A percentile compares a stretch with the other conserved stretches of the same genome.
These are phyloP conservation scores for Polyergus mexicanus DNA, from an alignment of 1,140 invertebrate genomes.

Conservation along the genomic window DNA sequence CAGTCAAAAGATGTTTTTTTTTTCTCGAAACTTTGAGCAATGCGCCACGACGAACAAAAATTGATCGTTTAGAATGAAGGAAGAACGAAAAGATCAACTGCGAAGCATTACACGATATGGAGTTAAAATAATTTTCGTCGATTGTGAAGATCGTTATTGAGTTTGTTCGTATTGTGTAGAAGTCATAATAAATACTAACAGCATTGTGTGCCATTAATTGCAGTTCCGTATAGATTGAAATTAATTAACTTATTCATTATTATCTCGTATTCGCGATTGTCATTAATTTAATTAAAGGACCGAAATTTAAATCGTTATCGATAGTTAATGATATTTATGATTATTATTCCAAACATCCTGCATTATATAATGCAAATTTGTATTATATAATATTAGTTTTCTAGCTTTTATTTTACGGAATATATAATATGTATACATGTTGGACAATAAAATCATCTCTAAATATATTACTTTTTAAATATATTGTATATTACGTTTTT, in stretches of 20 bases:
- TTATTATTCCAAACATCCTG: not conserved
- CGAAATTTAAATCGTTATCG: slow-evolving; percentile 29
- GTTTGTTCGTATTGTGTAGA: not conserved
- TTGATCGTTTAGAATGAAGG: not conserved
- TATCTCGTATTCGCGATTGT: not conserved
- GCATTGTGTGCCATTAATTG: not conserved
- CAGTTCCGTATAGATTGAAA: not conserved
- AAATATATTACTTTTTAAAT: not conserved
- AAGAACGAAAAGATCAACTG: not conserved
- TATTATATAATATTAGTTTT: not conserved
- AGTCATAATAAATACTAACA: not conserved
- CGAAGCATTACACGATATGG: not conserved
- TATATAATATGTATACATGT: not conserved
- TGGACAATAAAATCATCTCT: not conserved
- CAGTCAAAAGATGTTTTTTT: slow-evolving; percentile 21
- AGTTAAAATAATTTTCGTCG: not conserved
- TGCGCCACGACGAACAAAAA: not conserved
- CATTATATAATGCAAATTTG: not conserved
- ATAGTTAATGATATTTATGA: not conserved
- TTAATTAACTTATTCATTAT: slow-evolving; percentile 48
- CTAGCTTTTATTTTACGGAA: not conserved
- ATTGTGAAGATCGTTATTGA: not conserved
- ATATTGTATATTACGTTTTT: no score
- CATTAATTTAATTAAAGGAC: slow-evolving; percentile 41
- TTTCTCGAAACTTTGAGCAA: not conserved